Base-by-base conservation (phyloP, 1,140 invertebrate genomes). In the Nilaparvata lugens region DNA sequence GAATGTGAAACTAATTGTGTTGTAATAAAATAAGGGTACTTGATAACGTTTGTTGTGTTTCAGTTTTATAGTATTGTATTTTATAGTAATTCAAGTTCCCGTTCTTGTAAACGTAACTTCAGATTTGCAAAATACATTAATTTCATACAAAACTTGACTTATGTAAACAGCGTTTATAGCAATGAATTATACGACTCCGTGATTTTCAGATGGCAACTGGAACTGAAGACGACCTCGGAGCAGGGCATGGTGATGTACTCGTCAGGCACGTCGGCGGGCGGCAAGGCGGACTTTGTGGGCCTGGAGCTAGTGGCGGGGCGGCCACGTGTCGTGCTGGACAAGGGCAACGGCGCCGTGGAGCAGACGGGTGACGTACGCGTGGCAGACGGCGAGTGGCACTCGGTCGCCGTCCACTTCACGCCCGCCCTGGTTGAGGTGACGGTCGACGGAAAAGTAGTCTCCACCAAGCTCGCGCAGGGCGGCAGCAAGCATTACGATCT, bases 351-450 rank as follows among this genome's bases (percentile, higher is more conserved):
- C 35, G 78, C 77, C 25, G 79, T 79, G 43, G 80, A 79, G 67
- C 72, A 88, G 40, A 76, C 75, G 74, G 71, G 80, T 71, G 65
- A 83, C 71, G 63, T 75, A 71, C 71, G 75, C 35, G 77, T 95
- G 9, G 83, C 83, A 52, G 89, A 95, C 74, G 91, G 91, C 21
- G 80, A 83, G 58, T 96, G 93, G 93, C 93, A 96, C 72, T 82
- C 83, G 35, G 70, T 92, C 7, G 70, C 76, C 40, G 69, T 88
- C 14, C 78, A 78, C 51, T 83, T 89, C 64, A 81, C 80, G 76
- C 78, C 85, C 67, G 78, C 74, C 69, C 71, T 81, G 68, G 74
- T 93, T 71, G 83, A 92, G 75, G 75, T 95, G 66, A 72, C 77
- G 67, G 71, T 89, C 66, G 84, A 95, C 77, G 79, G 79, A 68